A percentile compares a stretch with the other conserved stretches of the same genome.
phyloP scores from a whole-genome alignment of 2,888 invertebrate genomes.

The Allygus modestus region DNA sequence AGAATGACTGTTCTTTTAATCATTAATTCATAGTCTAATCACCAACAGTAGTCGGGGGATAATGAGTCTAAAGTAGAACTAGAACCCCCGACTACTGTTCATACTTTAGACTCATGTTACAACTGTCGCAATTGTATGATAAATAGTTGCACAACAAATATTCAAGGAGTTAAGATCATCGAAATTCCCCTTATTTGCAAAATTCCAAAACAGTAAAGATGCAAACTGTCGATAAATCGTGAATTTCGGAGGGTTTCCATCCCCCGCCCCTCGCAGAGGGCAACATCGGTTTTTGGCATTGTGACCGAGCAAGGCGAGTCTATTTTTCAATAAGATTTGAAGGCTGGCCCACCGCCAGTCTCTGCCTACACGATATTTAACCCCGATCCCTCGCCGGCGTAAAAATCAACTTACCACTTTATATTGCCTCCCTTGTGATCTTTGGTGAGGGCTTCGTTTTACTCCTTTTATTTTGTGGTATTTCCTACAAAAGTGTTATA shows the following conservation, averaged over 20 bases:
- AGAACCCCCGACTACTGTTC: too few relatives aligned
- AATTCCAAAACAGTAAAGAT: not conserved
- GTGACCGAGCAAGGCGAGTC: slow-evolving; percentile 51
- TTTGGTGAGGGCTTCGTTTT: slow-evolving; percentile 3
- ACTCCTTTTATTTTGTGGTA: not conserved
- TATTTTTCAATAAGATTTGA: slow-evolving; percentile 66
- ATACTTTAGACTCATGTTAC: too few relatives aligned
- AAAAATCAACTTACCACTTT: slow-evolving; percentile 55
- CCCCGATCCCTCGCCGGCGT: not conserved
- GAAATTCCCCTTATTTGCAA: not conserved
- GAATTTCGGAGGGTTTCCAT: not conserved
- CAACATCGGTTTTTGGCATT: slow-evolving; percentile 60
- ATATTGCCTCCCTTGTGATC: slow-evolving; percentile 12
- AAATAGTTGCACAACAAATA: too few relatives aligned
- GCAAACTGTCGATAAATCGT: not conserved
- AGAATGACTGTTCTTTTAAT: too few relatives aligned
- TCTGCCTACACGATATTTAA: slow-evolving; percentile 27
- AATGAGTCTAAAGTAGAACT: too few relatives aligned
- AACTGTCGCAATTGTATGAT: too few relatives aligned
- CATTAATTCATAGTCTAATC: too few relatives aligned
- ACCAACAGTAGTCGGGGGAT: too few relatives aligned
- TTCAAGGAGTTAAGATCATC: too few relatives aligned
- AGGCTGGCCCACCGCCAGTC: slow-evolving; percentile 54
- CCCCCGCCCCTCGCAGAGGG: not conserved
- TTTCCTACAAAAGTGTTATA: too few relatives aligned